Evolutionary conservation across 2,888 invertebrate species (phyloP), one percentile per base, ranked within the genome.

Genomic region (Pyrochroa serraticornis): DNA sequence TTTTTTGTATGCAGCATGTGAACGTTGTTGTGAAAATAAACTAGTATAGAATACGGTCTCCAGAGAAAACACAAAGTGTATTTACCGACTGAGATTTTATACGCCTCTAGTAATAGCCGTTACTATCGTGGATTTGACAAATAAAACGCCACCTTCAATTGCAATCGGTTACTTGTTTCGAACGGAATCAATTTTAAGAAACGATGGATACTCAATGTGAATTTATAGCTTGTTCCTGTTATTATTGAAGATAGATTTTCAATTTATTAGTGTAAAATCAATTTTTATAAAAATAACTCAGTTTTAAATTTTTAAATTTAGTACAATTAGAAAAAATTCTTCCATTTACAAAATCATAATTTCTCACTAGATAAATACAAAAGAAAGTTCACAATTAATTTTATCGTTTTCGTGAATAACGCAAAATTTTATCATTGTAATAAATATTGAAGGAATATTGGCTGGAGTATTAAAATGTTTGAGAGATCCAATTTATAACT

Each of bases 1-100:
- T 65, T 65, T 66, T 66, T 66, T 66, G 66, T 68, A 68, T 66
- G 68, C 65, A 66, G 65, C 53, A 49, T 52, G 57, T 58, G 65
- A 66, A 61, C 64, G 63, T 52, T 58, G 62, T 62, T 63, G 62
- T 64, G 65, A 65, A 66, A 68, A 68, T 66, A 65, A 68, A 65
- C 66, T 63, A 64, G 63, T 64, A 64, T 63, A 62, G 65, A 64
- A 65, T 66, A 62, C 58, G 60, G 47, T 61, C 62, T 61, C 65
- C 6, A 43, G 65, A 62, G 63, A 63, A 62, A 67, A 67, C 66
- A 65, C 64, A 58, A 58, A 55, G 62, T 63, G 59, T 63, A 64
- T 67, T 64, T 66, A 64, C 58, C 50, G 50, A 58, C 60, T 34
- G 48, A 52, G 60, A 60, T 56, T 65, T 60, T 63, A 57, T 49